Conservation (phyloP, 2,888 invertebrate species). For the Allophyes oxyacanthae region DNA sequence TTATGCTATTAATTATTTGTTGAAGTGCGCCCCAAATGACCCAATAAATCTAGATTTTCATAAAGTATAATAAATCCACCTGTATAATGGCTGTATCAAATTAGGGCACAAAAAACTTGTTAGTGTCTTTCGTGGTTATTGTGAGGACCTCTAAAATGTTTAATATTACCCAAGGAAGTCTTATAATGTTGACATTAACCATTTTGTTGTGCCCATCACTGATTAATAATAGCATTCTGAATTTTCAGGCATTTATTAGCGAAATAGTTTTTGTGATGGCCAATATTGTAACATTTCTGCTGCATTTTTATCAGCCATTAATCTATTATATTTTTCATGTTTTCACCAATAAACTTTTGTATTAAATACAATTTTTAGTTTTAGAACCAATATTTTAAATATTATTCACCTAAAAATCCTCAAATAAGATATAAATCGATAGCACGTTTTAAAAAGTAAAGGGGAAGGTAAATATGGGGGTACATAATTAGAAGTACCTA, state of each 20-base stretch:
- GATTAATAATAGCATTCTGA: constrained; percentile 83
- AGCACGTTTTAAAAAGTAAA: constrained; percentile 23
- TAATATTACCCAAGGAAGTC: constrained; percentile 81
- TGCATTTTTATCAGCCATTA: constrained; percentile 89
- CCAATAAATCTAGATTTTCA: constrained; percentile 75
- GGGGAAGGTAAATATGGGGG: constrained; percentile 24
- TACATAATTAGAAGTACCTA: no score
- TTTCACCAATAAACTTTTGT: constrained; percentile 90
- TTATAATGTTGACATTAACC: constrained; percentile 84
- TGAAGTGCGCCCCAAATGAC: constrained; percentile 79
- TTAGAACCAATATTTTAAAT: constrained; percentile 88
- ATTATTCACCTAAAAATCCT: constrained; percentile 86
- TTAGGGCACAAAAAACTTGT: constrained; percentile 88
- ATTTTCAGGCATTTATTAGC: constrained; percentile 89
- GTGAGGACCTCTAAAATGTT: constrained; percentile 78
- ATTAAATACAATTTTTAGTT: constrained; percentile 90
- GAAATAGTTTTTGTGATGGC: constrained; percentile 87
- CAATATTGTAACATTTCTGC: constrained; percentile 89
- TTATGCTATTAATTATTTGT: constrained; percentile 80
- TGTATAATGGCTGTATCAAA: constrained; percentile 84
- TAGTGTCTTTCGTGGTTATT: constrained; percentile 85
- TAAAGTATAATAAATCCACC: constrained; percentile 70
- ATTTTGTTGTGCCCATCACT: constrained; percentile 87
- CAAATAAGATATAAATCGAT: constrained; percentile 72
- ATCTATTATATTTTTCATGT: constrained; percentile 90